phyloP scores from a whole-genome alignment of 2,113 vertebrate genomes.

The Nyctereutes procyonoides region DNA sequence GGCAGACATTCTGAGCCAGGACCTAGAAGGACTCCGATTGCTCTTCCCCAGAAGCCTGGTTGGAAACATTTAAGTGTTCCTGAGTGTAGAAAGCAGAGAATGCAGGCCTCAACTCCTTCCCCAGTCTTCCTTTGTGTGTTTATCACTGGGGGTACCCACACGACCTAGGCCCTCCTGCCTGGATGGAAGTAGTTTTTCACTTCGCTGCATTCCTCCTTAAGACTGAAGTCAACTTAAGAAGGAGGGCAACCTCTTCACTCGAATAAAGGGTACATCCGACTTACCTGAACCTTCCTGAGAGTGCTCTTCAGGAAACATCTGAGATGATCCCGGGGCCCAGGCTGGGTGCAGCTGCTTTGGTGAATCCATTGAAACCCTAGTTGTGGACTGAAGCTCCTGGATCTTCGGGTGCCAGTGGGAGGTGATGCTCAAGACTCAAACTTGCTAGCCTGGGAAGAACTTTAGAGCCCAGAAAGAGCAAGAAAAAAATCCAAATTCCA shows the following conservation, averaged over 20 bases:
- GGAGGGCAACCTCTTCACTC: neutral
- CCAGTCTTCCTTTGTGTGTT: neutral
- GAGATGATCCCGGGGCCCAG: fast-evolving
- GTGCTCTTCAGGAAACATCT: neutral
- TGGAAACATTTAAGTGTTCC: neutral
- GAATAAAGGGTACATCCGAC: neutral
- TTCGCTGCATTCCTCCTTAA: neutral
- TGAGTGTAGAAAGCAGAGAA: neutral
- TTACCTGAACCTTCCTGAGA: neutral
- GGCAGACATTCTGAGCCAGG: neutral
- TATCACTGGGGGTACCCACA: neutral
- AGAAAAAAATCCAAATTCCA: fast-evolving
- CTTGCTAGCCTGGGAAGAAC: neutral
- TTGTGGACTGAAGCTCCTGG: no score
- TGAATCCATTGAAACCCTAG: neutral
- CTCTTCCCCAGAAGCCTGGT: neutral
- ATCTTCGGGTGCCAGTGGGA: neutral
- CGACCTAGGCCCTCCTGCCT: neutral
- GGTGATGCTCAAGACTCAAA: neutral
- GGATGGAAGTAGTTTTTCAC: neutral
- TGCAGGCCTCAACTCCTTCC: no score
- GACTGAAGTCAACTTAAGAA: neutral
- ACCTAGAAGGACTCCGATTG: neutral
- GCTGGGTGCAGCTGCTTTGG: fast-evolving
- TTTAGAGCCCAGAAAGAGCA: neutral